Evolutionary conservation across 2,113 vertebrate species (phyloP).

Genomic region (Bujurquina vittata): DNA sequence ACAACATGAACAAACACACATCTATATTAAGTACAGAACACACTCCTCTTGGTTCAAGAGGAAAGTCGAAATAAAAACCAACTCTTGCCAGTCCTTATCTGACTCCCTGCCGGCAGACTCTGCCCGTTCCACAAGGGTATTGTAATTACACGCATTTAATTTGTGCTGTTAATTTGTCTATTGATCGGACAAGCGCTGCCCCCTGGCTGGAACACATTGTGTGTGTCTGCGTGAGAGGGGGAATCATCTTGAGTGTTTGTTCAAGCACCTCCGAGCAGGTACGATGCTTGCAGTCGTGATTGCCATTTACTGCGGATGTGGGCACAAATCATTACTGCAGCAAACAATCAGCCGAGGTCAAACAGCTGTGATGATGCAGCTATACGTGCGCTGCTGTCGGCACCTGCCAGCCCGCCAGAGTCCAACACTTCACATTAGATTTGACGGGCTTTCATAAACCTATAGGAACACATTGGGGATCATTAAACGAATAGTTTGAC

Average conservation of each 20-base stretch:
- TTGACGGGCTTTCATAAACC: neutral
- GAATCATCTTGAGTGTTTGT: neutral
- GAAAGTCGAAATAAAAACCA: neutral
- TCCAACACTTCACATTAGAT: neutral
- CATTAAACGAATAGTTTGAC: neutral
- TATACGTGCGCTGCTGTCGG: neutral
- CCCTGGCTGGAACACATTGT: conserved; percentile 36
- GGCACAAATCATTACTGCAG: conserved; percentile 38
- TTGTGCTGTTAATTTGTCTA: conserved; percentile 78
- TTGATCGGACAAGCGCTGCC: conserved; percentile 69
- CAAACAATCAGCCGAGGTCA: conserved; percentile 41
- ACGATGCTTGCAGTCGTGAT: conserved; percentile 28
- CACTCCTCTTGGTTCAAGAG: neutral
- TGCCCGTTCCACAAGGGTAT: conserved; percentile 37
- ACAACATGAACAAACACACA: neutral
- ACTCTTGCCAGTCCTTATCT: neutral
- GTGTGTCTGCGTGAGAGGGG: neutral
- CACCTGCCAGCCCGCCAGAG: neutral
- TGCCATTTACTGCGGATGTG: conserved; percentile 38
- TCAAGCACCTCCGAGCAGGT: conserved; percentile 17
- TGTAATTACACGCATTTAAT: conserved; percentile 76
- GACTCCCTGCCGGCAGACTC: neutral
- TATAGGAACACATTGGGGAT: neutral
- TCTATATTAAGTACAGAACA: neutral
- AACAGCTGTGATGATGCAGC: neutral